These are phyloP conservation scores for Atta cephalotes DNA, from an alignment of 1,140 invertebrate species.

Conservation along the genomic window DNA sequence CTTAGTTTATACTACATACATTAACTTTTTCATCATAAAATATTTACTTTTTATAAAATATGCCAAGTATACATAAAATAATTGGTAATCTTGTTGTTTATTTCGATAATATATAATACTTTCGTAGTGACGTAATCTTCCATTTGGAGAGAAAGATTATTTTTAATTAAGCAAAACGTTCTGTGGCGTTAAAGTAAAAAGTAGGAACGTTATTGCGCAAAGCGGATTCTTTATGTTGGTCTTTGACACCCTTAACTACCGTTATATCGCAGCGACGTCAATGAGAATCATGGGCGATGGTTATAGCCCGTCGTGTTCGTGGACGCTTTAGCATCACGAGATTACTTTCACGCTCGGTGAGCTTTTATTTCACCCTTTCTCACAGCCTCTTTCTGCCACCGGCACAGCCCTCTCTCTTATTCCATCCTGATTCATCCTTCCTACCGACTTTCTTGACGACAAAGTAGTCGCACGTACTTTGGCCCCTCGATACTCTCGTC, in stretches of 20 bases:
- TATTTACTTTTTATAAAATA: background rate
- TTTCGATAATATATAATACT: background rate
- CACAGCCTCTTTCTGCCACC: background rate
- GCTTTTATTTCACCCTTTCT: constrained; percentile 58
- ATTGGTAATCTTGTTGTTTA: background rate
- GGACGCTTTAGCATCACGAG: constrained; percentile 57
- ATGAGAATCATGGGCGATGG: constrained; percentile 44
- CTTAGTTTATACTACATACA: background rate
- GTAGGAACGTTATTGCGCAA: background rate
- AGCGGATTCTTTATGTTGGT: background rate
- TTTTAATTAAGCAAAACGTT: constrained; percentile 17
- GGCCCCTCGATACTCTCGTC: constrained; percentile 19
- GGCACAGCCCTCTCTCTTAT: background rate
- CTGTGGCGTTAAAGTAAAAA: background rate
- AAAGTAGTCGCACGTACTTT: constrained; percentile 45
- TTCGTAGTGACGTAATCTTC: background rate
- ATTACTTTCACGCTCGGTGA: constrained; percentile 62
- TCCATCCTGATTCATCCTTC: constrained; percentile 45
- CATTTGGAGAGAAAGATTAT: background rate
- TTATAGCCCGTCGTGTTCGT: constrained; percentile 55
- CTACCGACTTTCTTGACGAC: constrained; percentile 11
- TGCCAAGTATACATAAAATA: background rate
- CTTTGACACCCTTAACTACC: constrained; percentile 35
- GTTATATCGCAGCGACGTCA: constrained; percentile 43
- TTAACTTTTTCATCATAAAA: background rate